A percentile compares a stretch with the other conserved stretches of the same genome.
Evolutionary conservation across 2,888 invertebrate species (phyloP).

Genomic region (Automeris io): DNA sequence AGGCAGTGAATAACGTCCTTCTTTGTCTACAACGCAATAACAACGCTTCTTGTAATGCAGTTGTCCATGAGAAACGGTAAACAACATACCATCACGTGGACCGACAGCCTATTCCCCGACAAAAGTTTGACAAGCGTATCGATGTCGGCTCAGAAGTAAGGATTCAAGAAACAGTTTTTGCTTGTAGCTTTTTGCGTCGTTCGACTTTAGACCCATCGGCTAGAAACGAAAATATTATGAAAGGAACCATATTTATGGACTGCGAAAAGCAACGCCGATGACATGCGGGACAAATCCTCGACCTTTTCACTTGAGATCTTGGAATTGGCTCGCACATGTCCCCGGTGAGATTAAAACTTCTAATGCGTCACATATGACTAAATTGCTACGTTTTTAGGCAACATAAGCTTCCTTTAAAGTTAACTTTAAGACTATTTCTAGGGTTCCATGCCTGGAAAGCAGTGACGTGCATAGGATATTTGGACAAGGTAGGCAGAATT

Average conservation of each 20-base stretch:
- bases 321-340: constrained; percentile 16
- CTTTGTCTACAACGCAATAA: too few species aligned
- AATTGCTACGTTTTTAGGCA: too few species aligned
- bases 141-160: background rate
- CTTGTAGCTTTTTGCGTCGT: background rate
- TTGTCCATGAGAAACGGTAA: too few species aligned
- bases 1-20: too few species aligned
- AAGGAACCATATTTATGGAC: constrained; percentile 55
- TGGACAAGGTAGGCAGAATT: too few species aligned
- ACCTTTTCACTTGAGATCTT: constrained; percentile 14
- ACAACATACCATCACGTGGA: too few species aligned
- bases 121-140: background rate
- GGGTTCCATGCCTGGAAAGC: too few species aligned
- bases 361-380: background rate
- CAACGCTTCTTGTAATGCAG: too few species aligned
- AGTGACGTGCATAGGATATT: too few species aligned
- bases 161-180: background rate
- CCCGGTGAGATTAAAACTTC: background rate
- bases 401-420: too few species aligned
- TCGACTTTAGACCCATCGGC: background rate
- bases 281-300: constrained; percentile 11
- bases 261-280: constrained; percentile 40
- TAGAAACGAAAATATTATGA: constrained; percentile 51
- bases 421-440: too few species aligned
- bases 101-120: too few species aligned